Evolutionary conservation across 1,140 invertebrate species (phyloP).

Genomic region (Atopsyche davidsoni): DNA sequence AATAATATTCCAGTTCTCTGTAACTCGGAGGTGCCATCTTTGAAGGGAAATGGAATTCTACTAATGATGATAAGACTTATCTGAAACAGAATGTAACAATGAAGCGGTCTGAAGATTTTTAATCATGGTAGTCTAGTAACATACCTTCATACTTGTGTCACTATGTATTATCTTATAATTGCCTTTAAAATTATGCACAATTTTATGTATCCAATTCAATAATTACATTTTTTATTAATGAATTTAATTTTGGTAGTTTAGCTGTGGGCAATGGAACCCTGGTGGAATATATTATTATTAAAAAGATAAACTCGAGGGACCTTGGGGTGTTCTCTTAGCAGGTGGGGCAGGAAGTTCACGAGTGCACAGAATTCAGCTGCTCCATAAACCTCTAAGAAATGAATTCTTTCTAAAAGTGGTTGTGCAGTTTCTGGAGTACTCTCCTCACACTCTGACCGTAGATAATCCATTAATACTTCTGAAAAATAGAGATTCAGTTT

Average conservation of each 20-base stretch:
- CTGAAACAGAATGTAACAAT: conserved; percentile 33
- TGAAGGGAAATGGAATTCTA: conserved; percentile 44
- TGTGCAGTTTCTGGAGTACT: neutral
- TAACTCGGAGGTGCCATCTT: conserved; percentile 37
- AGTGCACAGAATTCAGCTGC: conserved; percentile 17
- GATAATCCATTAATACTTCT: conserved; percentile 4
- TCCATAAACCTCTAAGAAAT: conserved; percentile 16
- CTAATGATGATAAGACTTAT: conserved; percentile 43
- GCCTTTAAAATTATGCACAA: neutral
- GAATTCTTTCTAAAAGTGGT: conserved; percentile 13
- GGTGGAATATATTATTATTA: conserved; percentile 2
- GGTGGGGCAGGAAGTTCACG: conserved; percentile 11
- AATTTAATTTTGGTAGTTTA: conserved; percentile 1
- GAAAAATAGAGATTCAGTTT: neutral
- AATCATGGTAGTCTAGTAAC: neutral
- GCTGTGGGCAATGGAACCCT: neutral
- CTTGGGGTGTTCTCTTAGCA: conserved; percentile 12
- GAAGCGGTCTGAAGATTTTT: neutral
- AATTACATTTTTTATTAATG: neutral
- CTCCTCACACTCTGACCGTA: neutral
- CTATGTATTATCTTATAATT: neutral
- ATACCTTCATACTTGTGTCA: neutral
- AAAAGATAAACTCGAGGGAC: conserved; percentile 3
- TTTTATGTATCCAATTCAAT: neutral
- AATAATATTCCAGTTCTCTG: conserved; percentile 42